phyloP scores from a whole-genome alignment of 2,888 invertebrate species.

The Philopedon plagiatum region DNA sequence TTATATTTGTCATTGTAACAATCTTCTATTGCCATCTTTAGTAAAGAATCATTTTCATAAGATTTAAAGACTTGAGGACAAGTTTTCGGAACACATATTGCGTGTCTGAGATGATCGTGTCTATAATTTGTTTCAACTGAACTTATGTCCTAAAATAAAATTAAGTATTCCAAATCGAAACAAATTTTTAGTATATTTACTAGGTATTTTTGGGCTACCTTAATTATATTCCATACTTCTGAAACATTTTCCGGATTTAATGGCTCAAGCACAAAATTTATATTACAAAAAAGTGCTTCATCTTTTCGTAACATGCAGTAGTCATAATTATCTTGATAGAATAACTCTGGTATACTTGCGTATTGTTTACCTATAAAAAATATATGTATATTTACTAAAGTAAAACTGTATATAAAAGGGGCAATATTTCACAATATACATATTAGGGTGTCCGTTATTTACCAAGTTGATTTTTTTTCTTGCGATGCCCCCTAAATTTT shows the following conservation, averaged over 20 bases:
- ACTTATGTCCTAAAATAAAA: constrained; percentile 56
- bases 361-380: constrained; percentile 54
- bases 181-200: background rate
- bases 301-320: constrained; percentile 55
- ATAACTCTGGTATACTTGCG: constrained; percentile 56
- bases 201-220: constrained; percentile 21
- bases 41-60: background rate
- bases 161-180: background rate
- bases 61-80: constrained; percentile 51
- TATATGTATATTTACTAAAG: no score
- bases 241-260: constrained; percentile 18
- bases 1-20: constrained; percentile 58
- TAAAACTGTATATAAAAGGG: no score
- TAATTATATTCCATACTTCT: constrained; percentile 46
- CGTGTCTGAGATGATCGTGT: constrained; percentile 61
- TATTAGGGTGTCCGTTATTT: no score
- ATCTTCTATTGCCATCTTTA: constrained; percentile 43
- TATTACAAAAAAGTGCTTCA: constrained; percentile 56
- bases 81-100: constrained; percentile 58
- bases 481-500: no score
- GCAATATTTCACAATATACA: no score
- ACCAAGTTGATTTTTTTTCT: no score
- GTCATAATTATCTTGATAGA: constrained; percentile 58
- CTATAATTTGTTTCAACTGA: constrained; percentile 57
- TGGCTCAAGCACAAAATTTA: constrained; percentile 47